Base-by-base conservation (phyloP, 1,140 invertebrate genomes). In the Riptortus pedestris region DNA sequence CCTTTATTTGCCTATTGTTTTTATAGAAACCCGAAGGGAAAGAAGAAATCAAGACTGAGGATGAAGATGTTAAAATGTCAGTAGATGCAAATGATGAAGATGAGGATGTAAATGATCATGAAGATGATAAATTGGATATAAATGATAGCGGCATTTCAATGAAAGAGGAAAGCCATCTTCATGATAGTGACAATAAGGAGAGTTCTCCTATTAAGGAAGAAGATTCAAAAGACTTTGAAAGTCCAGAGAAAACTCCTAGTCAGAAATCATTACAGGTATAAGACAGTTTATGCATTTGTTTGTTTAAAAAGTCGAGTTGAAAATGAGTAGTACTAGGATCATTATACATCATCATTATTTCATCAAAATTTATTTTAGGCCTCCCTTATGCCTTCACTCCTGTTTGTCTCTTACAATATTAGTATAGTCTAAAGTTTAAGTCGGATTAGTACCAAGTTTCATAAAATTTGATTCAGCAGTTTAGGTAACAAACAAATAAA, bases 41-140 rank as follows among this genome's bases (percentile, higher is more conserved):
- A 0, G 73, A 67, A 29, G 76, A 81, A 38, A 79, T 76, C 66
- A 73, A 80, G 24, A 72, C 75, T 0, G 79, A 78, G 67, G 72
- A 74, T 1, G 77, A 78, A 16, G 79, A 80, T 18, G 52, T 68
- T 31, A 60, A 67, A 78, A 78, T 63, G 71, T 73, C 12, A 75
- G 78, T 65, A 66, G 73, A 0, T 80, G 78, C 68, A 76, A 78
- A 24, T 77, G 69, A 11, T 70, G 75, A 73, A 3, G 67, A 62
- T 0, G 73, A 72, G 20, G 60, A 65, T 2, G 68, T 73, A 7
- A 47, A 69, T 1, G 80, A 73, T 27, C 60, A 61, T 2, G 43
- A 70, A 62, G 61, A 67, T 26, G 48, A 68, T 22, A 33, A 62
- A 3, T 58, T 65, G 28, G 65, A 74, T 72, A 47, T 65, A 71